Evolutionary conservation across 2,888 invertebrate genomes (phyloP).

Genomic region (Pammene fasciana): DNA sequence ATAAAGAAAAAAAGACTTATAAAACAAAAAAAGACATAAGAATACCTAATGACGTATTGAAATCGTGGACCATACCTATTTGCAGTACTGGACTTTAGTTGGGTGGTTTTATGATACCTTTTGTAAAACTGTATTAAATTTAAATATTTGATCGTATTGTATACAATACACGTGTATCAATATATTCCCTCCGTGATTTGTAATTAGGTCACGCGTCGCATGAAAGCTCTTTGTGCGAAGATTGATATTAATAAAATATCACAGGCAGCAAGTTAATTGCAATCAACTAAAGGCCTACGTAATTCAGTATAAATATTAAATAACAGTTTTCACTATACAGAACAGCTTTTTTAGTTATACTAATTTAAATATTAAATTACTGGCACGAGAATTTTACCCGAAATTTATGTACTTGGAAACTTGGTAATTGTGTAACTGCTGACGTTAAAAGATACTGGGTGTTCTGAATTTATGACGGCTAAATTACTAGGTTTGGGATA

Average conservation of each 20-base stretch:
- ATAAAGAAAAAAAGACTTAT: no score
- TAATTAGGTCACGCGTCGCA: conserved; percentile 40
- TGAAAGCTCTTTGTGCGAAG: conserved; percentile 47
- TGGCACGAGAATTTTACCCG: conserved; percentile 12
- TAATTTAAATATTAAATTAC: conserved; percentile 50
- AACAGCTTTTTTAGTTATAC: conserved; percentile 44
- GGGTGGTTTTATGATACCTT: no score
- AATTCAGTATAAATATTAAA: conserved; percentile 56
- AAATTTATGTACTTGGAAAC: conserved; percentile 17
- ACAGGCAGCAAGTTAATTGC: conserved; percentile 50
- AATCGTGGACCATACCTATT: no score
- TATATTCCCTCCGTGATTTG: conserved; percentile 9
- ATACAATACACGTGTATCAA: neutral
- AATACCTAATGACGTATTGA: no score
- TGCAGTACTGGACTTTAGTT: no score
- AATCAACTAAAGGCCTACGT: conserved; percentile 50
- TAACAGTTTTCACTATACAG: conserved; percentile 43
- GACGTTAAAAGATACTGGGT: neutral
- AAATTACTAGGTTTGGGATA: conserved; percentile 5
- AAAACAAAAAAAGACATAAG: no score
- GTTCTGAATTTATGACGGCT: conserved; percentile 11
- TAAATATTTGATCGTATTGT: neutral
- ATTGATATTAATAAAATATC: conserved; percentile 48
- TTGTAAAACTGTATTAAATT: neutral
- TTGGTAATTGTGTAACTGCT: conserved; percentile 21